Base-by-base conservation (phyloP, 2,113 vertebrate species). In the Saiga tatarica region DNA sequence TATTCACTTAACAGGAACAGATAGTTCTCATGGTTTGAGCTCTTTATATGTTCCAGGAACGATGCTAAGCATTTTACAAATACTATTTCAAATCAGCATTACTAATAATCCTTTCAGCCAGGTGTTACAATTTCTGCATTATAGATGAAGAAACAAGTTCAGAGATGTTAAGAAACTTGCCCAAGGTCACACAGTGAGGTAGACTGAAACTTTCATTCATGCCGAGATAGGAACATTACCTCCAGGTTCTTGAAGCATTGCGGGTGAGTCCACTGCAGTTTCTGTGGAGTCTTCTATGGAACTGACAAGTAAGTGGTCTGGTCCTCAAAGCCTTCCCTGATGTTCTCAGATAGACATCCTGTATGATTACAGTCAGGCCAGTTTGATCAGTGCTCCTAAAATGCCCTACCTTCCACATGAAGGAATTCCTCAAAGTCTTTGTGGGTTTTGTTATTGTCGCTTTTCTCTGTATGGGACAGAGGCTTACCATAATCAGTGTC, bases 1-100 rank as follows among this genome's bases (percentile, higher is more conserved):
- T 25, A 64, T 30, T 78, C 28, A n/a, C 52, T 52, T 8, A 81
- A 52, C 15, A 95, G 33, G 6, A 96, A 76, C 33, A 71, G 25
- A 92, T 1, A 55, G 12, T 28, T 52, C 23, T 87, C 16, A 39
- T 57, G 91, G n/a, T 11, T 16, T 59, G 30, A 78, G 21, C 19
- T 90, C 52, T 81, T 76, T 74, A 13, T 57, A 47, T n/a, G 59
- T 67, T 60, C 30, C 28, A 83, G 33, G 25, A 9, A 45, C 33
- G 7, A 53, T 8, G 11, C 60, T 39, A 89, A 91, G 50, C 19
- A 64, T 82, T 95, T 95, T 85, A 64, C 5, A 95, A 94, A 74
- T 19, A 87, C 67, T 94, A 79, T 86, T 74, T 95, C 85, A 95
- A 82, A 83, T 94, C 55, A 90, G 16, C 47, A 71, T 92, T 87